Evolutionary conservation across 1,140 invertebrate species (phyloP).

Genomic region (Platyura marginata): DNA sequence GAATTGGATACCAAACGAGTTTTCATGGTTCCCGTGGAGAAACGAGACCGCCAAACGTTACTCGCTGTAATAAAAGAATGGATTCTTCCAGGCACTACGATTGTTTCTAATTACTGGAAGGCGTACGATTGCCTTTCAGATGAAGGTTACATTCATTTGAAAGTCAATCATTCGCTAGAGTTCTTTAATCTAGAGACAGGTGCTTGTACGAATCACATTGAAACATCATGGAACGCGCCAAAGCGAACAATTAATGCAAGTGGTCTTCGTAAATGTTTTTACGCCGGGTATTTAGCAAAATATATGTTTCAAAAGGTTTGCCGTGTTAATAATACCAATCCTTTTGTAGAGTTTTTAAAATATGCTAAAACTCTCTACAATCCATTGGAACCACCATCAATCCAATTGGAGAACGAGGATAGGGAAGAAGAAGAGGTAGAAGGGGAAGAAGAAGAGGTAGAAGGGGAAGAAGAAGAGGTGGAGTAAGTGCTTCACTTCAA

Average conservation of each 20-base stretch:
- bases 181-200: conserved; percentile 9
- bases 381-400: too few species aligned
- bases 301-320: neutral
- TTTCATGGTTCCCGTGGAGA: conserved; percentile 10
- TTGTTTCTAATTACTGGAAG: conserved; percentile 14
- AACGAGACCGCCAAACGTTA: conserved; percentile 7
- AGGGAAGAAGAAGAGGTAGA: too few species aligned
- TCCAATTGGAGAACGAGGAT: too few species aligned
- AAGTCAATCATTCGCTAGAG: conserved; percentile 8
- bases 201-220: conserved; percentile 5
- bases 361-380: too few species aligned
- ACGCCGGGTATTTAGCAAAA: neutral
- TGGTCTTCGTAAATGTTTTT: neutral
- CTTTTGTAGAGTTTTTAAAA: too few species aligned
- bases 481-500: too few species aligned
- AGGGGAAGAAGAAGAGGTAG: too few species aligned
- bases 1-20: conserved; percentile 7
- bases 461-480: too few species aligned
- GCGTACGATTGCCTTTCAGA: conserved; percentile 9
- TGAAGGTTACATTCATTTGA: conserved; percentile 8
- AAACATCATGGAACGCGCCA: conserved; percentile 1
- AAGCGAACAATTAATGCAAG: neutral
- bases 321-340: too few species aligned
- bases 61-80: conserved; percentile 9
- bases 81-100: conserved; percentile 12